These are phyloP conservation scores for Eumeta japonica DNA, from an alignment of 1,140 invertebrate genomes.

Conservation along the genomic window DNA sequence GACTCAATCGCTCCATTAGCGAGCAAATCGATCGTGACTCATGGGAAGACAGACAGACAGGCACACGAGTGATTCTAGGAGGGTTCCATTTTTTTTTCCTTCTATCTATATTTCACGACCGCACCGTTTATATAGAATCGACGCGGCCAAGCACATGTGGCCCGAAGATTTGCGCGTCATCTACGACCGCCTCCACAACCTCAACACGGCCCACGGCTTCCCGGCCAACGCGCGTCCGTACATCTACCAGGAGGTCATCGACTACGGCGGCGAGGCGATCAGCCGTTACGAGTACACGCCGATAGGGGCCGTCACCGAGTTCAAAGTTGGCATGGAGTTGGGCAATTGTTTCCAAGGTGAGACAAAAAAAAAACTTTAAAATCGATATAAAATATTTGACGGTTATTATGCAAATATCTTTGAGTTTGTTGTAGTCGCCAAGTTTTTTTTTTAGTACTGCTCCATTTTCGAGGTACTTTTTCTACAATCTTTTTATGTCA, in stretches of 20 bases:
- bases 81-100: no score
- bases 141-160: slow-evolving; percentile 75
- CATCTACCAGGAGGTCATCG: slow-evolving; percentile 79
- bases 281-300: slow-evolving; percentile 59
- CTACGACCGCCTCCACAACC: slow-evolving; percentile 46
- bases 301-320: slow-evolving; percentile 72
- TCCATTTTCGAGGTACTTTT: no score
- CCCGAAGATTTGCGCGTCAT: slow-evolving; percentile 58
- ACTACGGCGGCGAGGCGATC: slow-evolving; percentile 55
- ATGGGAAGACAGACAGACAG: no score
- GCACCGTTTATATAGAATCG: slow-evolving; percentile 38
- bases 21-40: no score
- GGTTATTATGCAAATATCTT: not conserved
- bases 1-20: no score
- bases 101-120: not conserved
- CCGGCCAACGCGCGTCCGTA: slow-evolving; percentile 56
- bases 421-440: not conserved
- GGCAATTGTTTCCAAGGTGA: slow-evolving; percentile 38
- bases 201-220: slow-evolving; percentile 60
- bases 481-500: no score
- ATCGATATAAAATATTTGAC: not conserved
- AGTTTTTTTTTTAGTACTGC: not conserved
- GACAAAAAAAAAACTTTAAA: no score
- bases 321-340: slow-evolving; percentile 59
- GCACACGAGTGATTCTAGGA: no score